These are phyloP conservation scores for Dysmachus trigonus DNA, from an alignment of 2,888 invertebrate genomes.

Conservation along the genomic window DNA sequence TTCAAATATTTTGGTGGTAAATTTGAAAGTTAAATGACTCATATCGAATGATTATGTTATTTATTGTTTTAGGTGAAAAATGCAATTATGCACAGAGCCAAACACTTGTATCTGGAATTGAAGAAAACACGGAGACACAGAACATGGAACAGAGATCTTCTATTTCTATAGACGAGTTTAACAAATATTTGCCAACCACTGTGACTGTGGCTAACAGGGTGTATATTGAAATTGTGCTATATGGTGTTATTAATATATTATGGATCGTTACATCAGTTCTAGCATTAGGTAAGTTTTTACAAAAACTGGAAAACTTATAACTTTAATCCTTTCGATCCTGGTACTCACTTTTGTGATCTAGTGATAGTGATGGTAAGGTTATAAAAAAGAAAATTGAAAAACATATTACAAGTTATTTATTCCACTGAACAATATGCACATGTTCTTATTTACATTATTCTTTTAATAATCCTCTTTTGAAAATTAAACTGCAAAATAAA, in stretches of 20 bases:
- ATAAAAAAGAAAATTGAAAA: too few species aligned
- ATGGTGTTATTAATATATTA: conserved; percentile 57
- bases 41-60: neutral
- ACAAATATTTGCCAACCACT: conserved; percentile 17
- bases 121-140: neutral
- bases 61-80: neutral
- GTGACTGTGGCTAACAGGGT: conserved; percentile 53
- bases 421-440: too few species aligned
- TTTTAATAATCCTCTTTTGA: too few species aligned
- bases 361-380: too few species aligned
- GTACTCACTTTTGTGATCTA: too few species aligned
- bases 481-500: too few species aligned
- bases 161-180: neutral
- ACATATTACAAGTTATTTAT: too few species aligned
- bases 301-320: too few species aligned
- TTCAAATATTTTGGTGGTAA: conserved; percentile 28
- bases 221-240: conserved; percentile 57
- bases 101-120: neutral
- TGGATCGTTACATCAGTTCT: conserved; percentile 58
- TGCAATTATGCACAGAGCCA: neutral
- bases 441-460: too few species aligned
- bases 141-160: neutral
- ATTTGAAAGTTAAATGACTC: neutral
- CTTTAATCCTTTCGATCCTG: too few species aligned
- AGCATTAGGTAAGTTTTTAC: conserved; percentile 56